Evolutionary conservation across 2,888 invertebrate genomes (phyloP).

Genomic region (Trissolcus japonicus): DNA sequence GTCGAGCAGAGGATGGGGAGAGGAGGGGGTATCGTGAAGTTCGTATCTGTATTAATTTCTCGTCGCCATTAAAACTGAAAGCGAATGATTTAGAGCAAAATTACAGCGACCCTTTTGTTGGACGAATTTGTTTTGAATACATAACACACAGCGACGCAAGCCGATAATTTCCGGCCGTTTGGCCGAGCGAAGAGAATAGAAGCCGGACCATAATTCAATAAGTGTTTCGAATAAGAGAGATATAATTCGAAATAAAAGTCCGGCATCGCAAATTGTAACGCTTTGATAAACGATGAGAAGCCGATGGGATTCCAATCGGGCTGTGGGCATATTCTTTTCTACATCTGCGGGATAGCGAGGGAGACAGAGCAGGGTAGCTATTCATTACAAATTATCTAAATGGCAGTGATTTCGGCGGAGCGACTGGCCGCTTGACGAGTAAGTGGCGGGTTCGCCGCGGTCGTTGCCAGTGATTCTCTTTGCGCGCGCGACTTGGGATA

Average conservation of each 20-base stretch:
- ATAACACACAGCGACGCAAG: conserved; percentile 6
- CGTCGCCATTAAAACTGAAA: conserved; percentile 5
- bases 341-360: conserved; percentile 54
- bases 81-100: conserved; percentile 20
- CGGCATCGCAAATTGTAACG: conserved; percentile 31
- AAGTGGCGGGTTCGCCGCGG: conserved; percentile 74
- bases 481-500: background rate
- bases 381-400: conserved; percentile 81
- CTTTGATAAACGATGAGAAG: conserved; percentile 48
- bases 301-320: conserved; percentile 41
- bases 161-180: conserved; percentile 33
- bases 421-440: conserved; percentile 75
- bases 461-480: conserved; percentile 68
- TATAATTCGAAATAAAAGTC: conserved; percentile 43
- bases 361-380: conserved; percentile 74
- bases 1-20: background rate
- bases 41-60: conserved; percentile 22
- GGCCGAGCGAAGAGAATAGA: conserved; percentile 14
- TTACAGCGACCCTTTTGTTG: conserved; percentile 1
- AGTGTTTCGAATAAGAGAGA: conserved; percentile 41
- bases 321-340: conserved; percentile 49
- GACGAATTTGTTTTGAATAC: conserved; percentile 27
- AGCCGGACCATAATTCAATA: conserved; percentile 45
- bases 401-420: conserved; percentile 78
- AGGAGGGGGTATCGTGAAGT: conserved; percentile 13